Conservation (phyloP, 2,888 invertebrate species). For the Malthinus seriepunctatus region DNA sequence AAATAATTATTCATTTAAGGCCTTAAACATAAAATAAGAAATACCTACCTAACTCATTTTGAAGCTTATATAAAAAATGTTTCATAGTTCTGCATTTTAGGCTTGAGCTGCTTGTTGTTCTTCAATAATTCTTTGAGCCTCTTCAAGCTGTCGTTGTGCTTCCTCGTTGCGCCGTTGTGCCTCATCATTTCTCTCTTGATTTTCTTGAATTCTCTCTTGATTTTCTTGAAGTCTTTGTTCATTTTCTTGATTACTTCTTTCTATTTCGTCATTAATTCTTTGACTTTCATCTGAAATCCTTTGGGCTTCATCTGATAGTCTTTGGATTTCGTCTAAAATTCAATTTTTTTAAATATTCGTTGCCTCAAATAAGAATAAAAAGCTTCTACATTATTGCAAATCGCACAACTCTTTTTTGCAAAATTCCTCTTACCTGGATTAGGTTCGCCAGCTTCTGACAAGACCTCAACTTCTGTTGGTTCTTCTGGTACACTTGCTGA, state of each 20-base stretch:
- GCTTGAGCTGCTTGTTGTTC: no score
- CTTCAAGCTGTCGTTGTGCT: not conserved
- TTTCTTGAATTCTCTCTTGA: not conserved
- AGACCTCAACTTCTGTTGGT: constrained; percentile 36
- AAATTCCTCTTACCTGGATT: constrained; percentile 49
- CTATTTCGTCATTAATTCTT: not conserved
- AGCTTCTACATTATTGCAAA: no score
- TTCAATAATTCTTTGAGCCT: no score
- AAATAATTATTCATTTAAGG: no score
- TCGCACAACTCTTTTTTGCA: constrained; percentile 46
- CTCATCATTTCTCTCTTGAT: not conserved
- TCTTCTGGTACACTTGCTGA: constrained; percentile 24
- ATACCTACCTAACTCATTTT: no score
- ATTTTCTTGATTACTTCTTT: not conserved
- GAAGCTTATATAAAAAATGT: no score
- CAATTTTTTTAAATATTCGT: no score
- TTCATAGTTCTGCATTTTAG: no score
- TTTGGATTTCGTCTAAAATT: no score
- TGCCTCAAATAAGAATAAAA: no score
- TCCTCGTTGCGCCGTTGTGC: not conserved
- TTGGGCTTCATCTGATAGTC: not conserved
- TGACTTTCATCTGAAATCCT: not conserved
- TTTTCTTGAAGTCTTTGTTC: not conserved
- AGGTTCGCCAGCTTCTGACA: constrained; percentile 34
- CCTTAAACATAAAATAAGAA: no score